These are phyloP conservation scores for Anabacerthia variegaticeps DNA, from an alignment of 2,797 vertebrate genomes.

Conservation along the genomic window DNA sequence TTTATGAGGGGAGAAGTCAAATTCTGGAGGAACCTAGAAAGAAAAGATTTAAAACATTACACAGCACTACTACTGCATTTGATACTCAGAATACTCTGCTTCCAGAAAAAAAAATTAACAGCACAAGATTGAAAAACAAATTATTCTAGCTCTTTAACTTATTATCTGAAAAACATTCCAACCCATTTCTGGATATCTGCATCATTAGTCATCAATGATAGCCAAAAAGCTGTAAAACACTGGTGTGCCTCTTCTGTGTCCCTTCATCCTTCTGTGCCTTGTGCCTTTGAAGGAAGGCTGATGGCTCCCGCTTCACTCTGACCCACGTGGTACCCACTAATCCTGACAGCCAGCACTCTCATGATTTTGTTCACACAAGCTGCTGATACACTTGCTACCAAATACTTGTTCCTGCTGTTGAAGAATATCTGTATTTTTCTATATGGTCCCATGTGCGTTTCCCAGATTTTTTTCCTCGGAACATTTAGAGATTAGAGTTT, in stretches of 20 bases:
- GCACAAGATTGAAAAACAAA: not conserved
- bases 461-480: not conserved
- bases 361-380: not conserved
- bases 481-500: not conserved
- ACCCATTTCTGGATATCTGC: not conserved
- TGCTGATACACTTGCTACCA: not conserved
- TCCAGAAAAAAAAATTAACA: not conserved
- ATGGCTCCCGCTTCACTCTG: not conserved
- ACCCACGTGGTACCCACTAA: rapidly evolving
- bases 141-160: not conserved
- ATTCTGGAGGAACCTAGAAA: constrained; percentile 92
- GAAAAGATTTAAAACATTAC: not conserved
- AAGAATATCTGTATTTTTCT: not conserved
- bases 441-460: not conserved
- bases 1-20: constrained; percentile 97
- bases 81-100: not conserved
- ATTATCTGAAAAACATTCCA: not conserved
- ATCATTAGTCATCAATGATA: not conserved
- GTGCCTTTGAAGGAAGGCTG: not conserved
- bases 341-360: not conserved
- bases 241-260: not conserved
- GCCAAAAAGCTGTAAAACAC: not conserved
- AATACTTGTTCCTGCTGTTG: not conserved
- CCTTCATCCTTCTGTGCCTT: not conserved
- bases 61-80: not conserved